Conservation (phyloP, 1,140 invertebrate species). For the Drosophila auraria region DNA sequence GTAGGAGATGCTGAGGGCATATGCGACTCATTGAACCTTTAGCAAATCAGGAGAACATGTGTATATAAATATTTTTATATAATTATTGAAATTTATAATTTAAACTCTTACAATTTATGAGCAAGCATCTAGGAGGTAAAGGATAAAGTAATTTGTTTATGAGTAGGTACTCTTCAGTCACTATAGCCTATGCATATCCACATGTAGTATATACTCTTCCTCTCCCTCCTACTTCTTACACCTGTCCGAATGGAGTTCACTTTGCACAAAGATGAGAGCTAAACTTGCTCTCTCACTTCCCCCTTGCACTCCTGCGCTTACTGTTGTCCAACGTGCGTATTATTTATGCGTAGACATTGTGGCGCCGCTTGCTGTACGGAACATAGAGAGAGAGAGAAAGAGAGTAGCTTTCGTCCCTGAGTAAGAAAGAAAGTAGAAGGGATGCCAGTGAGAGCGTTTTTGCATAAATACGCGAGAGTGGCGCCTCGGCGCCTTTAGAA, state of each 20-base stretch:
- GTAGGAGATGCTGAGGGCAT: conserved; percentile 8
- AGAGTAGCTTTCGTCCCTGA: neutral
- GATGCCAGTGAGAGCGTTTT: conserved; percentile 3
- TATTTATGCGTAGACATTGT: conserved; percentile 81
- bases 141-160: neutral
- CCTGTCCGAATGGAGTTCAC: conserved; percentile 41
- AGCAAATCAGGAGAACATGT: too few relatives aligned
- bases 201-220: neutral
- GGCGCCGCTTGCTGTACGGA: conserved; percentile 56
- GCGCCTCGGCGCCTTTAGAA: conserved; percentile 55
- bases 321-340: conserved; percentile 61
- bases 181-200: neutral
- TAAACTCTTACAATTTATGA: neutral
- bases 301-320: neutral
- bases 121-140: too few relatives aligned
- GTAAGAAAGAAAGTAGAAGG: conserved; percentile 12
- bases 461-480: conserved; percentile 48
- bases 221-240: conserved; percentile 5
- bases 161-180: neutral
- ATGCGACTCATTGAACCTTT: neutral
- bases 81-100: neutral
- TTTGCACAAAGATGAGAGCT: conserved; percentile 51
- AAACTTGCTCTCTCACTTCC: neutral
- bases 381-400: conserved; percentile 23
- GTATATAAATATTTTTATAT: too few relatives aligned